Evolutionary conservation across 2,113 vertebrate species (phyloP).

Genomic region (Oreochromis niloticus): DNA sequence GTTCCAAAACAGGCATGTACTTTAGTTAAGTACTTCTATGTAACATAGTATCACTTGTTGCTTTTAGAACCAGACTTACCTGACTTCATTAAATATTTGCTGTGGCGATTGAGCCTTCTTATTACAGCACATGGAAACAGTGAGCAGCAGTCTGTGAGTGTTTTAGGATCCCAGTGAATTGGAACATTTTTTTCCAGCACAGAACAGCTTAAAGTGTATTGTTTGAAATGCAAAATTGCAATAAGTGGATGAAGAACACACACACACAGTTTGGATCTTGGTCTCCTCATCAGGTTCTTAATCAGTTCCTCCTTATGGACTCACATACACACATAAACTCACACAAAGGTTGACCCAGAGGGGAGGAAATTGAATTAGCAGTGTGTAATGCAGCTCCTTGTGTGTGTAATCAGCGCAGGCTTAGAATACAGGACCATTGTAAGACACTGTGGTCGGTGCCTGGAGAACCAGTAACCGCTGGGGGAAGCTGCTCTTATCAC

Average conservation of each 20-base stretch:
- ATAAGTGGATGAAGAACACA: not conserved
- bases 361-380: constrained; percentile 69
- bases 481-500: constrained; percentile 57
- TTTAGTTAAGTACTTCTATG: not conserved
- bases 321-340: constrained; percentile 1
- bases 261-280: constrained; percentile 2
- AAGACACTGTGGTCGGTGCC: constrained; percentile 17
- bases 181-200: not conserved
- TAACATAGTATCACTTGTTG: not conserved
- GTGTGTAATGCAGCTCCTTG: constrained; percentile 63
- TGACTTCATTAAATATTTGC: not conserved
- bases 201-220: not conserved
- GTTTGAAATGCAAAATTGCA: not conserved
- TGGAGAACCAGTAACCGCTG: constrained; percentile 36
- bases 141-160: not conserved
- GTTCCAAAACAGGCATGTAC: not conserved
- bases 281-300: constrained; percentile 18
- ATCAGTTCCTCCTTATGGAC: constrained; percentile 23
- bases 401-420: constrained; percentile 65
- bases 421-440: constrained; percentile 62
- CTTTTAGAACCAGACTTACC: not conserved
- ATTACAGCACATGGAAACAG: not conserved
- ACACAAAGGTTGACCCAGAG: constrained; percentile 35
- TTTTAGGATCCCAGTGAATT: not conserved
- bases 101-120: not conserved